phyloP scores from a whole-genome alignment of 2,888 invertebrate species.

The Parnassius mnemosyne region DNA sequence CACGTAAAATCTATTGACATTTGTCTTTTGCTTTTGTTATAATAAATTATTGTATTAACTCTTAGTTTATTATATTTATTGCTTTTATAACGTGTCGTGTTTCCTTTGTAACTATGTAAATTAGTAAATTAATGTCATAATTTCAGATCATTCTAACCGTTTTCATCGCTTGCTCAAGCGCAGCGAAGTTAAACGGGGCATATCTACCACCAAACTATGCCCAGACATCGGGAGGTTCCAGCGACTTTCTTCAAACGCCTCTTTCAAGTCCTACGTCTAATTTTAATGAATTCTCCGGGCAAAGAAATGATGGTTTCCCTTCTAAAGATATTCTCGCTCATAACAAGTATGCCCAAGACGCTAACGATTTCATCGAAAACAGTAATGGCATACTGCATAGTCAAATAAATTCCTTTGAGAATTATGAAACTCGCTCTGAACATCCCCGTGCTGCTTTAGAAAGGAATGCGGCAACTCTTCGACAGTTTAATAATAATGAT shows the following conservation, averaged over 20 bases:
- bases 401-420: slow-evolving; percentile 33
- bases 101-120: not conserved
- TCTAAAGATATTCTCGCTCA: slow-evolving; percentile 17
- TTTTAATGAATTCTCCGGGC: slow-evolving; percentile 12
- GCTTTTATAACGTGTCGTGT: not conserved
- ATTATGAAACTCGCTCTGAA: slow-evolving; percentile 45
- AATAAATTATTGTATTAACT: no score
- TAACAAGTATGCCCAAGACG: slow-evolving; percentile 34
- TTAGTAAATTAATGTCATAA: no score
- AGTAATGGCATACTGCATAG: slow-evolving; percentile 33
- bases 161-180: slow-evolving; percentile 45
- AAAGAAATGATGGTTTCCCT: slow-evolving; percentile 25
- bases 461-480: slow-evolving; percentile 65
- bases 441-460: slow-evolving; percentile 62
- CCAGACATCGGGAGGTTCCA: slow-evolving; percentile 52
- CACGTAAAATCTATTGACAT: no score
- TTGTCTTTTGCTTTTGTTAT: no score
- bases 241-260: slow-evolving; percentile 54
- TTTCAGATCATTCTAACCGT: slow-evolving; percentile 57
- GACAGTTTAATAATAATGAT: slow-evolving; percentile 61
- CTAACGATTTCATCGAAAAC: slow-evolving; percentile 30
- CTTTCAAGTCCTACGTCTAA: slow-evolving; percentile 28
- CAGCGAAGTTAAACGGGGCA: slow-evolving; percentile 62
- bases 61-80: no score
- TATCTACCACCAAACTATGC: slow-evolving; percentile 64